These are phyloP conservation scores for Lerista edwardsae DNA, from an alignment of 2,797 vertebrate species.

Conservation along the genomic window DNA sequence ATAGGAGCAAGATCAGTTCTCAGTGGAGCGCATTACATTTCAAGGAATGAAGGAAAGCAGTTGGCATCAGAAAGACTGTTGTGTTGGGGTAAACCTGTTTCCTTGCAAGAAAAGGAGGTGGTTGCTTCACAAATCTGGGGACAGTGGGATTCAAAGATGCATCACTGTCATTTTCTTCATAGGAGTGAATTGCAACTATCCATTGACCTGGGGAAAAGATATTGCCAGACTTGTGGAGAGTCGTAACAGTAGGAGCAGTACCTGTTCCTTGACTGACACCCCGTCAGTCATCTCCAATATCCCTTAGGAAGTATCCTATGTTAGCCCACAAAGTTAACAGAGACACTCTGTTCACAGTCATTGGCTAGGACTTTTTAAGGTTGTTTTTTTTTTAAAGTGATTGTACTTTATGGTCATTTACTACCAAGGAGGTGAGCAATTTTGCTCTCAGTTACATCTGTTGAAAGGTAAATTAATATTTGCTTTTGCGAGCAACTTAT, in stretches of 20 bases:
- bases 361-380: neutral
- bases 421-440: slow-evolving; percentile 72
- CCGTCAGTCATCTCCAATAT: neutral
- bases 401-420: slow-evolving; percentile 72
- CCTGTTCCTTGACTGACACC: neutral
- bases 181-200: neutral
- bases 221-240: neutral
- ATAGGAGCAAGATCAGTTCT: too few relatives aligned
- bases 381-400: slow-evolving; percentile 51
- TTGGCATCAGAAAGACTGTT: too few relatives aligned
- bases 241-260: neutral
- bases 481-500: slow-evolving; percentile 60
- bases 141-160: too few relatives aligned
- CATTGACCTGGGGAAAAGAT: neutral
- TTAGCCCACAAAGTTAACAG: too few relatives aligned
- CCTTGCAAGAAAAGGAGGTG: too few relatives aligned
- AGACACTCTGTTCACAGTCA: neutral
- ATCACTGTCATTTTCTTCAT: too few relatives aligned
- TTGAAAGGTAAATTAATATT: slow-evolving; percentile 78
- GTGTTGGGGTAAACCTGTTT: too few relatives aligned
- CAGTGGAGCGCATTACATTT: too few relatives aligned
- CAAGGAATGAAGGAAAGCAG: too few relatives aligned
- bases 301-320: neutral
- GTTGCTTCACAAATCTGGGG: too few relatives aligned
- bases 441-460: slow-evolving; percentile 69